Conservation (phyloP, 2,888 invertebrate species). For the Eupithecia pulchellata region DNA sequence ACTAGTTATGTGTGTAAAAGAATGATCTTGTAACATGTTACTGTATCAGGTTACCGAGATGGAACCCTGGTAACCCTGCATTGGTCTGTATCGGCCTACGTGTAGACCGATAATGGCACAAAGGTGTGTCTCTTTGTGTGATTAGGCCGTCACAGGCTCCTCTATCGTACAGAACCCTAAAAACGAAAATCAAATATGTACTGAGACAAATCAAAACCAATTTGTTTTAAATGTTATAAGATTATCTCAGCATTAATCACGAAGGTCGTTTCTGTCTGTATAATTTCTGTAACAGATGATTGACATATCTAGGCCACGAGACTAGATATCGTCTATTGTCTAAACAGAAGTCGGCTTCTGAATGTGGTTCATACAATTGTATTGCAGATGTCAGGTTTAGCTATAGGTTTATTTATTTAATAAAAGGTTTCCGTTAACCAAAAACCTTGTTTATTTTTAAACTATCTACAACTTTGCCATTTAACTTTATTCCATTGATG, state of each 20-base stretch:
- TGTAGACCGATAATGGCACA: background rate
- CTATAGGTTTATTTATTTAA: no score
- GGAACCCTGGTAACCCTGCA: background rate
- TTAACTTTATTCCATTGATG: no score
- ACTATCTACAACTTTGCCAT: no score
- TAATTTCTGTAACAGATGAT: constrained; percentile 48
- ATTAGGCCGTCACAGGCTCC: background rate
- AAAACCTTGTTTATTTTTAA: no score
- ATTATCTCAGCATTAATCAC: constrained; percentile 61
- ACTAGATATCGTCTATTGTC: constrained; percentile 55
- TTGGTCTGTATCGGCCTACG: no score
- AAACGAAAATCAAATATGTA: background rate
- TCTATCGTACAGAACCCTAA: background rate
- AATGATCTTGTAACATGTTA: background rate
- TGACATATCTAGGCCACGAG: constrained; percentile 60
- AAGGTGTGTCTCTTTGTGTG: no score
- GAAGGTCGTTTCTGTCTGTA: constrained; percentile 55
- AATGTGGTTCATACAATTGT: constrained; percentile 24
- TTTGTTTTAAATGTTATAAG: constrained; percentile 39
- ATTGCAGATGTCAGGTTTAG: no score
- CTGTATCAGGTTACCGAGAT: background rate
- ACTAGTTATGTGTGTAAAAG: background rate
- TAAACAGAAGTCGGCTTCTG: constrained; percentile 55
- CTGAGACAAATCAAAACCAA: constrained; percentile 42
- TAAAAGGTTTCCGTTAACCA: no score